phyloP scores from a whole-genome alignment of 2,888 invertebrate genomes.

The Entomobrya proxima region DNA sequence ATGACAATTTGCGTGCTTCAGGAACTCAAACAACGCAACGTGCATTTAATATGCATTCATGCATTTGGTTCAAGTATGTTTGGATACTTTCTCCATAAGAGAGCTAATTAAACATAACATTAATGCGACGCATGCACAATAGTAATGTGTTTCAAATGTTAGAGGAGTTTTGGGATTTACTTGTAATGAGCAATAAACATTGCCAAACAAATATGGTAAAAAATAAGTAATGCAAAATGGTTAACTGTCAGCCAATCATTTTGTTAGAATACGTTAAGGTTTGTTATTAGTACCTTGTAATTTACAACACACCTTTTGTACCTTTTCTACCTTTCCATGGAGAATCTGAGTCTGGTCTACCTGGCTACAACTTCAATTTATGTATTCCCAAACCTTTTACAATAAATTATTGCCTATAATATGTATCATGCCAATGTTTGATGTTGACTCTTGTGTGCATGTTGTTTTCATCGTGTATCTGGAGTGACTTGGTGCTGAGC shows the following conservation, averaged over 20 bases:
- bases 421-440: too few relatives aligned
- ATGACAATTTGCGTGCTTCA: too few relatives aligned
- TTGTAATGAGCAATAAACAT: background rate
- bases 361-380: background rate
- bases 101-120: too few relatives aligned
- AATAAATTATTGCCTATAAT: background rate
- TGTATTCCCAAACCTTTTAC: background rate
- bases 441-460: background rate
- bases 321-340: constrained; percentile 8
- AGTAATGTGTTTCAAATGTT: background rate
- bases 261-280: background rate
- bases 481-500: too few relatives aligned
- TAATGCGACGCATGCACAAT: background rate
- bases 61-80: too few relatives aligned
- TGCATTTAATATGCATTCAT: too few relatives aligned
- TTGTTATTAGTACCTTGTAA: constrained; percentile 55
- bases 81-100: too few relatives aligned
- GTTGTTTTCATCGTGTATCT: constrained; percentile 1
- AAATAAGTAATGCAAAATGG: constrained; percentile 16
- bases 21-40: too few relatives aligned
- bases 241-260: constrained; percentile 21
- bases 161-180: constrained; percentile 11
- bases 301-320: constrained; percentile 35
- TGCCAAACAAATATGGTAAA: constrained; percentile 10
- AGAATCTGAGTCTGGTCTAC: constrained; percentile 4